Evolutionary conservation across 2,888 invertebrate species (phyloP).

Genomic region (Tholera decimalis): DNA sequence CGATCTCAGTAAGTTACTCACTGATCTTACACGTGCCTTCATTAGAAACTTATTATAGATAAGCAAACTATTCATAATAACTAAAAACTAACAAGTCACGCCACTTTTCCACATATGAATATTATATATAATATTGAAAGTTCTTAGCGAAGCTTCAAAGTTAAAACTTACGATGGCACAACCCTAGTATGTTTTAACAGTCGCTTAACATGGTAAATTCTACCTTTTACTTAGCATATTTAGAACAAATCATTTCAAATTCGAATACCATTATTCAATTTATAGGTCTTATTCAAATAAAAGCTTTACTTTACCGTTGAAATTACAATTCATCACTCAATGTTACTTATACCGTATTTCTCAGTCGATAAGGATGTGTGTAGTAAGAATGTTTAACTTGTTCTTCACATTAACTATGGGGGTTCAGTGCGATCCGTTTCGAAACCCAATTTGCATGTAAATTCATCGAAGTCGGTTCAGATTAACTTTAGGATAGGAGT

Average conservation of each 20-base stretch:
- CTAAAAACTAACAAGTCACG: conserved; percentile 64
- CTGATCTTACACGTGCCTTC: conserved; percentile 35
- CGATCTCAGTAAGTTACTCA: conserved; percentile 15
- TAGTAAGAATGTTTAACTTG: conserved; percentile 49
- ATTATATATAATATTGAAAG: conserved; percentile 70
- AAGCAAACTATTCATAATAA: conserved; percentile 64
- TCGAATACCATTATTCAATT: conserved; percentile 68
- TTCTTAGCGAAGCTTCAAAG: conserved; percentile 71
- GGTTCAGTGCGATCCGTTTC: conserved; percentile 83
- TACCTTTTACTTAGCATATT: conserved; percentile 54
- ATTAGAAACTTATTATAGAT: conserved; percentile 49
- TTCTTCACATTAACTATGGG: conserved; percentile 80
- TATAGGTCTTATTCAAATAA: conserved; percentile 75
- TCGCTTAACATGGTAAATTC: conserved; percentile 46
- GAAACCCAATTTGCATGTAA: conserved; percentile 89
- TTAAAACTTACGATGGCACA: conserved; percentile 67
- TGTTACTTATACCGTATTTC: conserved; percentile 45
- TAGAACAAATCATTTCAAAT: conserved; percentile 61
- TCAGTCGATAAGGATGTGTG: conserved; percentile 17
- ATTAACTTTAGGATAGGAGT: conserved; percentile 82
- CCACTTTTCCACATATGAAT: conserved; percentile 73
- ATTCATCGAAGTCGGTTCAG: conserved; percentile 85
- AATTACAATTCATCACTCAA: conserved; percentile 13
- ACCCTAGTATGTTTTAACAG: conserved; percentile 30
- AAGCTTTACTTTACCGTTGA: conserved; percentile 45